phyloP scores from a whole-genome alignment of 2,797 vertebrate genomes.

The Galaxias olidus region DNA sequence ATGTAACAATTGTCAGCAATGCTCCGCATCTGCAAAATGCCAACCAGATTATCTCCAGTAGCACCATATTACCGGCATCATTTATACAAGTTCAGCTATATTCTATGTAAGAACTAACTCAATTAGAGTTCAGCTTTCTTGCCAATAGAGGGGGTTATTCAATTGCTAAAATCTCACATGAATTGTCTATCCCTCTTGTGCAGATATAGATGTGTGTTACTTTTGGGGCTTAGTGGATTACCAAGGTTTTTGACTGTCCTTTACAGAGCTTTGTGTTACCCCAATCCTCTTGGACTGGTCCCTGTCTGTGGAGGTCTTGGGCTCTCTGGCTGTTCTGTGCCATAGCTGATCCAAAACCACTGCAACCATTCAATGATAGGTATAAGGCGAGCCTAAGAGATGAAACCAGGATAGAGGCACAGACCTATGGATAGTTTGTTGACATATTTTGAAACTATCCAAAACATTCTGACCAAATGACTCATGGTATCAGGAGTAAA shows the following conservation, averaged over 20 bases:
- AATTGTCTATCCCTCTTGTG: slow-evolving; percentile 7
- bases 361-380: slow-evolving; percentile 62
- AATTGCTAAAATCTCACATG: not conserved
- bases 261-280: slow-evolving; percentile 55
- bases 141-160: slow-evolving; percentile 42
- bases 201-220: slow-evolving; percentile 62
- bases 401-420: not conserved
- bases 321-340: slow-evolving; percentile 58
- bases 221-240: slow-evolving; percentile 71
- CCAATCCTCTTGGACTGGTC: slow-evolving; percentile 56
- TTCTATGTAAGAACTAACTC: no score
- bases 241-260: slow-evolving; percentile 60
- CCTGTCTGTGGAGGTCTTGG: slow-evolving; percentile 62
- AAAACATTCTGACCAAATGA: not conserved
- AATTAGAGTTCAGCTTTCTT: not conserved
- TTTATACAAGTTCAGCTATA: no score
- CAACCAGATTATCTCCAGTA: not conserved
- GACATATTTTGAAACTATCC: no score
- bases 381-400: slow-evolving; percentile 56
- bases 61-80: no score
- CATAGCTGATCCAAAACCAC: slow-evolving; percentile 67
- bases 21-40: not conserved
- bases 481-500: not conserved
- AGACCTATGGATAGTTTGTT: no score
- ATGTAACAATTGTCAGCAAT: not conserved